Evolutionary conservation across 1,140 invertebrate species (phyloP), one percentile per base, ranked within the genome.

Genomic region (Bathynomus jamesi): DNA sequence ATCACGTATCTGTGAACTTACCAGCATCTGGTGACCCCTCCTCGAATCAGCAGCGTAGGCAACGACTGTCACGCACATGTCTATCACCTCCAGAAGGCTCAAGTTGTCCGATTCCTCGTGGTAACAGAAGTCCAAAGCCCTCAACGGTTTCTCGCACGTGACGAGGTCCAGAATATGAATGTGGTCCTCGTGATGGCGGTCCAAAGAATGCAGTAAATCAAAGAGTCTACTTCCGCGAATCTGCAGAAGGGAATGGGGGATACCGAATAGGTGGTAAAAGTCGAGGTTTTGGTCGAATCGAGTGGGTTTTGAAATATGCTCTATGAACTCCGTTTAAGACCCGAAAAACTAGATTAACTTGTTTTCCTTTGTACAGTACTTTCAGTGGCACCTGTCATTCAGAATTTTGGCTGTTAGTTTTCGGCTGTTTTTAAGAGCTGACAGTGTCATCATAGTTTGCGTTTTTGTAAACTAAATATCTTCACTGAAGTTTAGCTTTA

Each of bases 111-210:
- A 90, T 80, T 98, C 95, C 79, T 96, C 95, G 74, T 95, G 90
- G 82, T 98, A 98, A 82, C 95, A 98, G 82, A 98, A 96, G 82
- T 98, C 96, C 72, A 99, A 90, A 0, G 97, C 94, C 82, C 93
- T 94, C 2, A 99, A 83, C 0, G 97, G 97, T 82, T 98, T 98
- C 28, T 96, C 93, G 80, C 95, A 93, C 80, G 95, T 92, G 0
- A 99, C 95, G 30, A 99, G 81, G 82, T 98, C 95, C 8, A 96
- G 89, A 76, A 99, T 96, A 79, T 96, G 94, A 0, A 99, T 84
- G 0, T 92, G 93, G 85, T 99, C 97, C 0, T 91, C 91, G 0
- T 92, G 93, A 13, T 94, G 92, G 31, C 93, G 93, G 82, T 96
- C 95, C 67, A 98, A 83, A 69, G 94, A 94, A 65, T 96, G 81